Evolutionary conservation across 2,888 invertebrate species (phyloP).

Genomic region (Amphipyra berbera): DNA sequence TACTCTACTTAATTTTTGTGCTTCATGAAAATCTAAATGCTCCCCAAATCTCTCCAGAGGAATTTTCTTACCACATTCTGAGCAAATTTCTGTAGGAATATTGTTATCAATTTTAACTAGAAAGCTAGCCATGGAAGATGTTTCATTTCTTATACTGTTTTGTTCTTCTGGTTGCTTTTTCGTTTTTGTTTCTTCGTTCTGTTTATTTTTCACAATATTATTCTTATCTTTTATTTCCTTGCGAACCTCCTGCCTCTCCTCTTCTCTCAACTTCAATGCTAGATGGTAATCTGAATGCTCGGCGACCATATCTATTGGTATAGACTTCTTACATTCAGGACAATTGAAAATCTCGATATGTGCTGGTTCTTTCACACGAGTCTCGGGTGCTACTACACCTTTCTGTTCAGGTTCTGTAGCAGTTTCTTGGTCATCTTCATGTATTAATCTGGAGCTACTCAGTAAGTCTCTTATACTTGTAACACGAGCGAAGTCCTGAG

Average conservation of each 20-base stretch:
- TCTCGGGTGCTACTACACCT: conserved; percentile 11
- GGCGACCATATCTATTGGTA: conserved; percentile 89
- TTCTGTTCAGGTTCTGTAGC: conserved; percentile 45
- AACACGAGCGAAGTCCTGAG: conserved; percentile 73
- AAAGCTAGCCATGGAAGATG: conserved; percentile 78
- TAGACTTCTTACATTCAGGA: conserved; percentile 91
- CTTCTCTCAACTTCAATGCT: conserved; percentile 91
- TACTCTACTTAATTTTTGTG: conserved; percentile 93
- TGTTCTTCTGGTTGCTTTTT: conserved; percentile 58
- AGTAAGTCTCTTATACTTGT: conserved; percentile 77
- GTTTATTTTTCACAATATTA: conserved; percentile 25
- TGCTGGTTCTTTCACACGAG: conserved; percentile 28
- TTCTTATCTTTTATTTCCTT: conserved; percentile 68
- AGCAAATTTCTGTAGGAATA: conserved; percentile 88
- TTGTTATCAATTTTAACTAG: conserved; percentile 82
- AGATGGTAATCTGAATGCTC: conserved; percentile 94
- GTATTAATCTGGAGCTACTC: conserved; percentile 61
- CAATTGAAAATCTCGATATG: conserved; percentile 83
- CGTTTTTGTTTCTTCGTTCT: conserved; percentile 46
- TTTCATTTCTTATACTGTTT: conserved; percentile 66
- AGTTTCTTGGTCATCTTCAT: conserved; percentile 45
- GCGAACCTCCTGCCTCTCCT: conserved; percentile 81
- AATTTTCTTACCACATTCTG: conserved; percentile 92
- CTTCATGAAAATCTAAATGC: conserved; percentile 96
- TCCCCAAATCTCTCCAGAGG: conserved; percentile 91